Percentiles rank a stretch among this genome's conserved stretches.
phyloP scores from a whole-genome alignment of 2,797 vertebrate species.

The Gymnothorax reevesii region DNA sequence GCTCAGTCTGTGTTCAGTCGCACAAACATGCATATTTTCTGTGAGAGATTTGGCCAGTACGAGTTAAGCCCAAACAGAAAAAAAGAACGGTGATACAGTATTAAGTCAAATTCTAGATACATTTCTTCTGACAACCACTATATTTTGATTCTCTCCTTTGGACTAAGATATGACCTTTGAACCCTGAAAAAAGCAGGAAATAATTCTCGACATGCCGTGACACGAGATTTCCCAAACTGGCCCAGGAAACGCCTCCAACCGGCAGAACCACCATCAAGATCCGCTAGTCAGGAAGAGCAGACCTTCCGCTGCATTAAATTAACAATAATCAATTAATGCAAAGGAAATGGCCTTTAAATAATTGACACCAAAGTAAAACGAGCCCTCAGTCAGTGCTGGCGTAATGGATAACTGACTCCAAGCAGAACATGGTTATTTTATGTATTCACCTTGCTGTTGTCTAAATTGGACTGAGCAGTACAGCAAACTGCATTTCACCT shows the following conservation, averaged over 20 bases:
- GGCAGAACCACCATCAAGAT: neutral
- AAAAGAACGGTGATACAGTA: neutral
- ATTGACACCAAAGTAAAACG: conserved; percentile 21
- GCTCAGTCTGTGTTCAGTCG: neutral
- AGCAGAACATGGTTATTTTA: conserved; percentile 4
- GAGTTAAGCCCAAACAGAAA: neutral
- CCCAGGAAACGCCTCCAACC: neutral
- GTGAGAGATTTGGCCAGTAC: neutral
- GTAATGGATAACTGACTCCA: conserved; percentile 2
- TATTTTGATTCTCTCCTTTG: neutral
- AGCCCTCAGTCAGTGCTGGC: neutral
- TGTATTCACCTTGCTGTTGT: neutral
- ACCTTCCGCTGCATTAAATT: conserved; percentile 34
- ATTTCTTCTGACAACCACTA: neutral
- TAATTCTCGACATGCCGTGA: neutral
- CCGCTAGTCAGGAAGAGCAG: neutral
- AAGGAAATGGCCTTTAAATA: conserved; percentile 44
- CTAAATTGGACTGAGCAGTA: neutral
- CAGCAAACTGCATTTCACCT: neutral
- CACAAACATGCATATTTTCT: neutral
- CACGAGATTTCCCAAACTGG: neutral
- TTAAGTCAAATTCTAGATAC: neutral
- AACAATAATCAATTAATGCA: conserved; percentile 44
- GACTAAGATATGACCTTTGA: neutral
- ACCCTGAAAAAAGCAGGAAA: neutral